Evolutionary conservation across 30 jellyfish, hydroid and myxozoan species (phyloP).

Genomic region (Hydractinia symbiolongicarpus): DNA sequence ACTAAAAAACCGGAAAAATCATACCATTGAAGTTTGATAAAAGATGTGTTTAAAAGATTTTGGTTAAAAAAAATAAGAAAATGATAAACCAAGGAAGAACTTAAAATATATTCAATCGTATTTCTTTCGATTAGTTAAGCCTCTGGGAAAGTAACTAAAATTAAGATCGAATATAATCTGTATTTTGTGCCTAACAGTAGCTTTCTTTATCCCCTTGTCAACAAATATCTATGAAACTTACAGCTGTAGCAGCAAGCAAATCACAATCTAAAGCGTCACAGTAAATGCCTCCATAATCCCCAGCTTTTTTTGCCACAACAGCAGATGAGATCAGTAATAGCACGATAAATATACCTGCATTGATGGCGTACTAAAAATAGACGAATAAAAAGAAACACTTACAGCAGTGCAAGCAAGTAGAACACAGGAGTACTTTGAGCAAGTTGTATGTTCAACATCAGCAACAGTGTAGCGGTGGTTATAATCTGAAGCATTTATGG

Average conservation of each 20-base stretch:
- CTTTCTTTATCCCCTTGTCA: not conserved
- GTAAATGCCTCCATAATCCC: not conserved
- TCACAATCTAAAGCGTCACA: slow-evolving; percentile 10
- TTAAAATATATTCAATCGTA: no score
- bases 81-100: no score
- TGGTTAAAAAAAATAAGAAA: no score
- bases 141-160: no score
- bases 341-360: not conserved
- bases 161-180: not conserved
- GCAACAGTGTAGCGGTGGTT: not conserved
- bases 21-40: not conserved
- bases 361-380: slow-evolving; percentile 20
- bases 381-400: not conserved
- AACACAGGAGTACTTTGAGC: slow-evolving; percentile 11
- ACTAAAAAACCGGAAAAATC: not conserved
- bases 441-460: slow-evolving; percentile 6
- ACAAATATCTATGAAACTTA: slow-evolving; percentile 3
- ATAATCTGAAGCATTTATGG: slow-evolving; percentile 12
- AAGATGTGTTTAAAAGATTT: no score
- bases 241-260: slow-evolving; percentile 9
- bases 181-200: not conserved
- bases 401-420: slow-evolving; percentile 6
- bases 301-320: slow-evolving; percentile 17
- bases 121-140: no score
- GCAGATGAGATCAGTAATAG: slow-evolving; percentile 12